Conservation (phyloP, 2,797 vertebrate genomes). For the Poecilia gillii region DNA sequence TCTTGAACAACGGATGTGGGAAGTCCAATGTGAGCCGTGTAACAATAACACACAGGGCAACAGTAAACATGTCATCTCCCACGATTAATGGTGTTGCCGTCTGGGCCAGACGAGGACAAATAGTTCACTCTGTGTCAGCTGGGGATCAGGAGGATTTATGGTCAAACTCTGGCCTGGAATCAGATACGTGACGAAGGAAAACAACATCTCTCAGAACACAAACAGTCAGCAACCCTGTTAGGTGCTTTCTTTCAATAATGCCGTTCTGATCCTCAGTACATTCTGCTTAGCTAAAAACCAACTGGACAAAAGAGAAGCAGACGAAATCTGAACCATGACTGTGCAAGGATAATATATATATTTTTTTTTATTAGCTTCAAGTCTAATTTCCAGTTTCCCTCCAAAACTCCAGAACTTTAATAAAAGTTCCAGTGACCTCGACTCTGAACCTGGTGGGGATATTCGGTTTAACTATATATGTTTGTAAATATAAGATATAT, state of each 20-base stretch:
- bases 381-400: no score
- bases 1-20: constrained; percentile 44
- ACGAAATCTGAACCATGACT: not conserved
- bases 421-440: not conserved
- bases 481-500: not conserved
- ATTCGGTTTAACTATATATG: not conserved
- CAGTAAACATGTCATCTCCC: constrained; percentile 58
- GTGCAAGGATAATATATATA: not conserved
- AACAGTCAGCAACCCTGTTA: not conserved
- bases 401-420: not conserved
- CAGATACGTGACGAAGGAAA: constrained; percentile 1
- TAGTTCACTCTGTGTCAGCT: constrained; percentile 22
- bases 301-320: not conserved
- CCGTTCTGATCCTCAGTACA: not conserved
- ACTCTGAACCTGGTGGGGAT: not conserved
- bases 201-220: not conserved
- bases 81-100: constrained; percentile 35
- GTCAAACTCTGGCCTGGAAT: not conserved
- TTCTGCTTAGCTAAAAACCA: not conserved
- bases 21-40: constrained; percentile 43
- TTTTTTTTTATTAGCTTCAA: no score
- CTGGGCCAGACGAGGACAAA: constrained; percentile 33
- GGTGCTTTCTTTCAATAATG: not conserved
- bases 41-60: constrained; percentile 60
- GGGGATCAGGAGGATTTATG: not conserved